These are phyloP conservation scores for Balaenoptera acutorostrata DNA, from an alignment of 2,113 vertebrate genomes.

Conservation along the genomic window DNA sequence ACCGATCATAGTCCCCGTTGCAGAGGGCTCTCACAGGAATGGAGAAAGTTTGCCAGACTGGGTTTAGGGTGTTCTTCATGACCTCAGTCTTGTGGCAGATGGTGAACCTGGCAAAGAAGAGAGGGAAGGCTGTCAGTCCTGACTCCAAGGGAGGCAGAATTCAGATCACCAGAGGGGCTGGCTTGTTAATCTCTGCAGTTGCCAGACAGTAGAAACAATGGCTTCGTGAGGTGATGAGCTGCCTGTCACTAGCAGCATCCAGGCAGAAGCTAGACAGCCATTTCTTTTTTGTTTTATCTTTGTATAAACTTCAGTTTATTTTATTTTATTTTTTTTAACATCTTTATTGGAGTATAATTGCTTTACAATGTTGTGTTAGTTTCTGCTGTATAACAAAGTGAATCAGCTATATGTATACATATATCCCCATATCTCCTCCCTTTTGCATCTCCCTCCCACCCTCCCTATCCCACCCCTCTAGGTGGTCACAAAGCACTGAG, in stretches of 20 bases:
- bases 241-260: neutral
- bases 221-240: neutral
- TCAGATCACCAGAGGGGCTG: neutral
- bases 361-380: too few species aligned
- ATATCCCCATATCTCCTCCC: too few species aligned
- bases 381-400: too few species aligned
- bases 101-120: constrained; percentile 78
- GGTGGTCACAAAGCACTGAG: too few species aligned
- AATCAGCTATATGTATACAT: too few species aligned
- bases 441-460: too few species aligned
- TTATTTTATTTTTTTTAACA: too few species aligned
- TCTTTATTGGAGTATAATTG: too few species aligned
- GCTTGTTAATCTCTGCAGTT: rapidly evolving
- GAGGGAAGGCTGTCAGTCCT: neutral
- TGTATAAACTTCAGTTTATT: too few species aligned
- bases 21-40: constrained; percentile 93
- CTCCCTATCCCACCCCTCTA: too few species aligned
- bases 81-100: constrained; percentile 87
- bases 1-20: constrained; percentile 95
- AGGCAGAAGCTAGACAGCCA: neutral
- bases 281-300: neutral
- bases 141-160: neutral
- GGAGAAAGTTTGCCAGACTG: constrained; percentile 91
- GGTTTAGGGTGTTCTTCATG: constrained; percentile 91
- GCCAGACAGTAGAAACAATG: neutral